Evolutionary conservation across 2,113 vertebrate species (phyloP).

Genomic region (Cygnus buccinator): DNA sequence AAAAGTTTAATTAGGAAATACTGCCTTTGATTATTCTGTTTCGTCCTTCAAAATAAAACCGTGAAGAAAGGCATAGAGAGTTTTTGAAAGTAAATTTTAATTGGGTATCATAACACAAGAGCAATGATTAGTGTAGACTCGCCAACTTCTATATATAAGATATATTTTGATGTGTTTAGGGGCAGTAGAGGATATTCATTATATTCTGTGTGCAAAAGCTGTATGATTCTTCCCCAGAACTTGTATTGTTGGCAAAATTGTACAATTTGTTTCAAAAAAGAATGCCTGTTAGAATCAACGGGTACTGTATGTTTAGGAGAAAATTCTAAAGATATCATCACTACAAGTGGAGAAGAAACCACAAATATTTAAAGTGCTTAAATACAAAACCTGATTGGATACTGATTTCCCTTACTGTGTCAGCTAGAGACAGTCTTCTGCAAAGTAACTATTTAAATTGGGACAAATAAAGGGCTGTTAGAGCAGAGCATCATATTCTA

Average conservation of each 20-base stretch:
- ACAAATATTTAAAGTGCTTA: not conserved
- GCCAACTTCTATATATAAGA: not conserved
- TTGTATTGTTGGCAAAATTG: not conserved
- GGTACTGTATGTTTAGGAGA: not conserved
- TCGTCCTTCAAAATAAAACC: not conserved
- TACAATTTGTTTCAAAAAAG: not conserved
- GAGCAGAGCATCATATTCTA: not conserved
- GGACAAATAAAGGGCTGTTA: not conserved
- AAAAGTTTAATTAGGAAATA: not conserved
- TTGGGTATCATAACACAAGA: not conserved
- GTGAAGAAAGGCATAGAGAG: not conserved
- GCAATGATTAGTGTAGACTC: not conserved
- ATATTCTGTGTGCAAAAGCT: not conserved
- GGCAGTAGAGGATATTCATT: not conserved
- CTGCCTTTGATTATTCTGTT: not conserved
- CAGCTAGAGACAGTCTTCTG: rapidly evolving
- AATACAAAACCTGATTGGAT: not conserved
- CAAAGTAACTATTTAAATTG: not conserved
- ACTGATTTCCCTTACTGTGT: not conserved
- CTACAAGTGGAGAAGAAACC: not conserved
- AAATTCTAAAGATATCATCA: not conserved
- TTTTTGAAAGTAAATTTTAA: not conserved
- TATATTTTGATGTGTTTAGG: not conserved
- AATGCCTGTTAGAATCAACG: not conserved
- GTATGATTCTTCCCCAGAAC: not conserved